These are phyloP conservation scores for Channa striata DNA, from an alignment of 2,797 vertebrate genomes.

Conservation along the genomic window DNA sequence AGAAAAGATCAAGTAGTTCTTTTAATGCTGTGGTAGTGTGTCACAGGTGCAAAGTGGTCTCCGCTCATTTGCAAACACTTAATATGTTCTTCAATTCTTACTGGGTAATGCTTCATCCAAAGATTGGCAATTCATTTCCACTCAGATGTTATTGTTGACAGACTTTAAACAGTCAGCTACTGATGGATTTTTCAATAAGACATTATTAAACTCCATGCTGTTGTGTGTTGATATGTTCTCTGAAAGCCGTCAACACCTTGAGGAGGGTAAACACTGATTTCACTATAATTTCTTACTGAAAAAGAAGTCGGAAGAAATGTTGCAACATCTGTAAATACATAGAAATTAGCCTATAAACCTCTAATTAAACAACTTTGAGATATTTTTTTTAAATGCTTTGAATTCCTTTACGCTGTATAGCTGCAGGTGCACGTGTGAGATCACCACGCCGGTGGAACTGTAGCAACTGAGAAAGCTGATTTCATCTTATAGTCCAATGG, in stretches of 20 bases:
- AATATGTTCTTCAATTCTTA: conserved; percentile 16
- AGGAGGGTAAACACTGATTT: conserved; percentile 26
- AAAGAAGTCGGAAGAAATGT: conserved; percentile 1
- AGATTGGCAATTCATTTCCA: conserved; percentile 38
- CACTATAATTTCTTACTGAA: conserved; percentile 12
- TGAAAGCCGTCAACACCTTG: conserved; percentile 17
- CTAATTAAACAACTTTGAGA: too few relatives aligned
- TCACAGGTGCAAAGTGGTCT: not conserved
- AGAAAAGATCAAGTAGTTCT: conserved; percentile 51
- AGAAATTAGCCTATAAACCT: not conserved
- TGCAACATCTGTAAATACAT: conserved; percentile 25
- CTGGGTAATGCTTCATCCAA: conserved; percentile 17
- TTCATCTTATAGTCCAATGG: too few relatives aligned
- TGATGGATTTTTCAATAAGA: conserved; percentile 20
- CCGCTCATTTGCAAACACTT: conserved; percentile 27
- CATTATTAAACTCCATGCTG: conserved; percentile 34
- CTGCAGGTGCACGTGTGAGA: too few relatives aligned
- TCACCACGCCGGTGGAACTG: too few relatives aligned
- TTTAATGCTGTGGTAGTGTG: not conserved
- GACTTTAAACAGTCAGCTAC: conserved; percentile 32
- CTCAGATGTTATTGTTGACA: conserved; percentile 12
- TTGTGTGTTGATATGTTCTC: conserved; percentile 16
- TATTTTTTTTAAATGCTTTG: too few relatives aligned
- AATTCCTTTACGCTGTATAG: too few relatives aligned
- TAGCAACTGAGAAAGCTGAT: too few relatives aligned